phyloP scores from a whole-genome alignment of 2,797 vertebrate species.

The Eulemur rubriventer region DNA sequence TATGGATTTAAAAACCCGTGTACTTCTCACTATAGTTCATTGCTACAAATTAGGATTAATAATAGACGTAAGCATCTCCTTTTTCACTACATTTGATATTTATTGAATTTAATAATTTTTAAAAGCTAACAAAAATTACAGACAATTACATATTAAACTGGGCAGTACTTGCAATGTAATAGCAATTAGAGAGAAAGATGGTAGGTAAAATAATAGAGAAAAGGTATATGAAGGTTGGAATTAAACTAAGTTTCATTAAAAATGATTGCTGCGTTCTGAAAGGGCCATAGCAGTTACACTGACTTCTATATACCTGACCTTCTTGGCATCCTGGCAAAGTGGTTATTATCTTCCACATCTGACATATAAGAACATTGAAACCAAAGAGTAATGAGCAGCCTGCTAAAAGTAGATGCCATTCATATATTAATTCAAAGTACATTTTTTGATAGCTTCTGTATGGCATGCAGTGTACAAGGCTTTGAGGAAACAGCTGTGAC shows the following conservation, averaged over 20 bases:
- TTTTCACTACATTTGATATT: conserved; percentile 24
- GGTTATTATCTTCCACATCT: neutral
- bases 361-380: neutral
- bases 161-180: neutral
- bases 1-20: neutral
- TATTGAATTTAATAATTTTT: neutral
- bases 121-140: neutral
- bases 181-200: neutral
- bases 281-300: neutral
- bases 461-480: neutral
- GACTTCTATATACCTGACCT: neutral
- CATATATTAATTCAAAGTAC: neutral
- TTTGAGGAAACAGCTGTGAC: neutral
- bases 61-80: neutral
- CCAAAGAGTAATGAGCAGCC: neutral
- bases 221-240: neutral
- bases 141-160: neutral
- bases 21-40: neutral
- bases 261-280: neutral
- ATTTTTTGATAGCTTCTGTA: neutral
- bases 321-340: neutral
- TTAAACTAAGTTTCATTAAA: neutral
- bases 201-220: neutral
- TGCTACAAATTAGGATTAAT: neutral
- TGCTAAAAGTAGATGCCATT: neutral